Percentiles rank a stretch among this genome's conserved stretches.
Conservation (phyloP, 92 coral and sea anemone species). For the Siderastrea radians region DNA sequence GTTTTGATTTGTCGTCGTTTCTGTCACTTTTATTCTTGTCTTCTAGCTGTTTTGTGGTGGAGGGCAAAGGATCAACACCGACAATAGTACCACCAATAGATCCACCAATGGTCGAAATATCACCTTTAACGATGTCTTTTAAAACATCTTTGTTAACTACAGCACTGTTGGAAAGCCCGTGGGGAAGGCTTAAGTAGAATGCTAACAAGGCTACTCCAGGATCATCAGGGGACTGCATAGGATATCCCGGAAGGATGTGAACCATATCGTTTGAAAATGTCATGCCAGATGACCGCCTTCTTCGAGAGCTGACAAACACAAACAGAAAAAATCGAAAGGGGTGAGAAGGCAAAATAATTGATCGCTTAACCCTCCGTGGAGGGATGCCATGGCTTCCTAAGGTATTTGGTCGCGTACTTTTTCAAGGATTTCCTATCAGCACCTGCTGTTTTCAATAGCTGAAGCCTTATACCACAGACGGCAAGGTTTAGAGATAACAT, state of each 20-base stretch:
- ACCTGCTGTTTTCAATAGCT: no score
- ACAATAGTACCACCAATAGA: constrained; percentile 1
- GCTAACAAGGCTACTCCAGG: constrained; percentile 15
- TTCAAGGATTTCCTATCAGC: no score
- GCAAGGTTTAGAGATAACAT: no score
- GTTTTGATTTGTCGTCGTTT: not conserved
- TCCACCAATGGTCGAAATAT: not conserved
- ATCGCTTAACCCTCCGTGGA: no score
- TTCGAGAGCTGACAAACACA: not conserved
- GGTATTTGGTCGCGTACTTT: no score
- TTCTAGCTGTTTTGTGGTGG: not conserved
- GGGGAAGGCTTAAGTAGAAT: constrained; percentile 4
- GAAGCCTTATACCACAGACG: no score
- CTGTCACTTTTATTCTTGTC: not conserved
- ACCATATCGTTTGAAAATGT: constrained; percentile 13
- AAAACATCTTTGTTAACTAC: not conserved
- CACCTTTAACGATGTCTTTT: constrained; percentile 1
- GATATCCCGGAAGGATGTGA: constrained; percentile 33
- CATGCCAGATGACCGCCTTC: not conserved
- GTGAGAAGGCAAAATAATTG: no score
- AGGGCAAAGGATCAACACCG: not conserved
- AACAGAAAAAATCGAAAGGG: no score
- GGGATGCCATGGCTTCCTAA: no score
- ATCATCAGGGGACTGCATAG: constrained; percentile 10
- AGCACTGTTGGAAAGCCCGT: not conserved